These are phyloP conservation scores for Platycheirus rosarum DNA, from an alignment of 2,888 invertebrate species.

Conservation along the genomic window DNA sequence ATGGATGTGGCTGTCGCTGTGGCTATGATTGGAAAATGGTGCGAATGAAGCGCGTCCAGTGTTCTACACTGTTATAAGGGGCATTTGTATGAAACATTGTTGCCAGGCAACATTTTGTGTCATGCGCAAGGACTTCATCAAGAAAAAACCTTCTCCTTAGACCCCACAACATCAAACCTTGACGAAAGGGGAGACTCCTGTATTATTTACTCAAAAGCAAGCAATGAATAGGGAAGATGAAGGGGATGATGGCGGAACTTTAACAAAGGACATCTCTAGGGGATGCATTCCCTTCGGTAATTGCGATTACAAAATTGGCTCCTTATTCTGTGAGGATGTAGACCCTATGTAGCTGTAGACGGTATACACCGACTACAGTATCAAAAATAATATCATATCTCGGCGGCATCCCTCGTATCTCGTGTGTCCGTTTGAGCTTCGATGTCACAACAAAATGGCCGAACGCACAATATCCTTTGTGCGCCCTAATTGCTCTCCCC, in stretches of 20 bases:
- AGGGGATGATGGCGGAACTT: slow-evolving; percentile 27
- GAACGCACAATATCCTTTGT: slow-evolving; percentile 62
- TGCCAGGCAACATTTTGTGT: slow-evolving; percentile 69
- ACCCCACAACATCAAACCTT: slow-evolving; percentile 16
- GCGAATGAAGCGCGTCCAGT: slow-evolving; percentile 33
- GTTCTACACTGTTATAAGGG: slow-evolving; percentile 28
- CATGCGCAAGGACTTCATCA: slow-evolving; percentile 54
- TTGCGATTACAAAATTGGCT: slow-evolving; percentile 72
- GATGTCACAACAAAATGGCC: slow-evolving; percentile 68
- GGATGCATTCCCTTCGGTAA: slow-evolving; percentile 71
- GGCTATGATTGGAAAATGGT: slow-evolving; percentile 14
- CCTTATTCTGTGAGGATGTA: not conserved
- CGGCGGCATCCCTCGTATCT: not conserved
- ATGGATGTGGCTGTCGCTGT: slow-evolving; percentile 57
- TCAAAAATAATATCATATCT: slow-evolving; percentile 16
- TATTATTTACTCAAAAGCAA: slow-evolving; percentile 65
- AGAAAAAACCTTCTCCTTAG: slow-evolving; percentile 6
- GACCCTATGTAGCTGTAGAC: no score
- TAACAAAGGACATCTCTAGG: slow-evolving; percentile 69
- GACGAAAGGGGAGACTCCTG: slow-evolving; percentile 37
- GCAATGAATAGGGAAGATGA: slow-evolving; percentile 4
- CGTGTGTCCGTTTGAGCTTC: slow-evolving; percentile 24
- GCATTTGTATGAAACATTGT: slow-evolving; percentile 65
- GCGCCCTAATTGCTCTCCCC: slow-evolving; percentile 51
- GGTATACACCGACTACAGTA: slow-evolving; percentile 2